Evolutionary conservation across 1,140 invertebrate species (phyloP).

Genomic region (Heliconius melpomene): DNA sequence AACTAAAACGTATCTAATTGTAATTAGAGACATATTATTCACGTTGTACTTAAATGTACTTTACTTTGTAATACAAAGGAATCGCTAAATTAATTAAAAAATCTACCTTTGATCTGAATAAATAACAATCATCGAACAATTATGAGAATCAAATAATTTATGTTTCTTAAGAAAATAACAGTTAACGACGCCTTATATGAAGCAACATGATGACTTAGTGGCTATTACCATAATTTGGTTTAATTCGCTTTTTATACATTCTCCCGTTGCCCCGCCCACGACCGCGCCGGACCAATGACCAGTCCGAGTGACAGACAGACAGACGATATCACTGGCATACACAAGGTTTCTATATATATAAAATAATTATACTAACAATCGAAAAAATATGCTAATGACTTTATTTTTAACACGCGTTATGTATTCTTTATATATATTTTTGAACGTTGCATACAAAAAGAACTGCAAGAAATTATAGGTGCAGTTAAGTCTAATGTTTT

Average conservation of each 20-base stretch:
- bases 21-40: not conserved
- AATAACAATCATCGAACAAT: slow-evolving; percentile 8
- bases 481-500: slow-evolving; percentile 13
- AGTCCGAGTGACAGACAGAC: slow-evolving; percentile 13
- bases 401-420: not conserved
- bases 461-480: not conserved
- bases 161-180: not conserved
- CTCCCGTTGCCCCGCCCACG: slow-evolving; percentile 23
- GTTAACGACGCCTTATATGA: not conserved
- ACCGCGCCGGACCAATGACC: slow-evolving; percentile 16
- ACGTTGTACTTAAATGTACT: not conserved
- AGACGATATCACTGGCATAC: not conserved
- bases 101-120: not conserved
- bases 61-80: not conserved
- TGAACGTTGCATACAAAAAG: not conserved
- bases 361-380: not conserved
- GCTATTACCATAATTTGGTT: slow-evolving; percentile 17
- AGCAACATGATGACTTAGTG: not conserved
- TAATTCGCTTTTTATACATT: slow-evolving; percentile 22
- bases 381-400: not conserved
- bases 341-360: not conserved
- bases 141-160: not conserved
- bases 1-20: no score
- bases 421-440: not conserved
- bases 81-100: not conserved